Conservation (phyloP, 2,797 vertebrate genomes). For the Microctenopoma lineatum region DNA sequence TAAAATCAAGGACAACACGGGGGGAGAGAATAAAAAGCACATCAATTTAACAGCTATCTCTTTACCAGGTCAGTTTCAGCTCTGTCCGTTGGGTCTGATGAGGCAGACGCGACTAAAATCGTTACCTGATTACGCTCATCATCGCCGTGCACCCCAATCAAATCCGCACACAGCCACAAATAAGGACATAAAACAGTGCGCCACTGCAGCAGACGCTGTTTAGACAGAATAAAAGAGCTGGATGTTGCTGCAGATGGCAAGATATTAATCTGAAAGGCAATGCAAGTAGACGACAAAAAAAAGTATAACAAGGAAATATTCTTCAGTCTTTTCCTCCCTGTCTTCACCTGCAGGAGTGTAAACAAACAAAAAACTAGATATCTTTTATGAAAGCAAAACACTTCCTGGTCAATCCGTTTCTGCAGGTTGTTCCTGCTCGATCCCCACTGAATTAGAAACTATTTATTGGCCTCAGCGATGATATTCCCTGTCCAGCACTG, state of each 20-base stretch:
- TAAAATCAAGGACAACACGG: constrained; percentile 37
- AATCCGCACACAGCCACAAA: constrained; percentile 19
- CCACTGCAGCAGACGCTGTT: constrained; percentile 16
- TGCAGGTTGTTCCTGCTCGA: constrained; percentile 48
- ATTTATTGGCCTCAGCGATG: constrained; percentile 45
- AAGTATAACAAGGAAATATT: background rate
- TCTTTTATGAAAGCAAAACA: constrained; percentile 57
- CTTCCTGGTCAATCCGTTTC: constrained; percentile 37
- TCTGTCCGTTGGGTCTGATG: constrained; percentile 24
- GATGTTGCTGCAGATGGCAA: background rate
- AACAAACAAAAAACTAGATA: constrained; percentile 3
- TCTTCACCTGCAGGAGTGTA: background rate
- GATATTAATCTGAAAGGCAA: constrained; percentile 26
- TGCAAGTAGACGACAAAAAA: background rate
- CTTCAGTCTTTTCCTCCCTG: background rate
- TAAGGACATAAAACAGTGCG: constrained; percentile 13
- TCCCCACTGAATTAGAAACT: constrained; percentile 41
- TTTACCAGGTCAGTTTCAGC: constrained; percentile 11
- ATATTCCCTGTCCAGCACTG: constrained; percentile 39
- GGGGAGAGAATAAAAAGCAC: background rate
- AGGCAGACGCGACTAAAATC: background rate
- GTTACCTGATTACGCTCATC: constrained; percentile 7
- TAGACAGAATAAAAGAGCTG: constrained; percentile 13
- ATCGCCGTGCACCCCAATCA: constrained; percentile 2
- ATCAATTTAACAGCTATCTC: constrained; percentile 28